phyloP scores from a whole-genome alignment of 2,113 vertebrate genomes.

The Phaethornis superciliosus region DNA sequence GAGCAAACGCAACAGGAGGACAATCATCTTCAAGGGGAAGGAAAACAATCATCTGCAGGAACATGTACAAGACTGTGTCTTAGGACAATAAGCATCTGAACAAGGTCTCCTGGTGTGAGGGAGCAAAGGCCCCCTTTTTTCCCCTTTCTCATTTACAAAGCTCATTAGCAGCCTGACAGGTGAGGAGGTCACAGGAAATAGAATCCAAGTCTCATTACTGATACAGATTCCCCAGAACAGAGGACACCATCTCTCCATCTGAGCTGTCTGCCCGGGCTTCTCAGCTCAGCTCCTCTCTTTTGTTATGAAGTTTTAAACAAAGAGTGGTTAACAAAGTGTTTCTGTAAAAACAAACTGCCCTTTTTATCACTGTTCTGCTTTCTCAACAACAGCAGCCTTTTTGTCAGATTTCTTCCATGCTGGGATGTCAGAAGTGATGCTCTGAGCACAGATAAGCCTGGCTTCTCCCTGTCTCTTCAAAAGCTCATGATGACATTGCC shows the following conservation, averaged over 20 bases:
- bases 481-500: background rate
- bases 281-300: background rate
- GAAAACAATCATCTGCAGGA: background rate
- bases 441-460: background rate
- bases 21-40: background rate
- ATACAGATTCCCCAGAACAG: background rate
- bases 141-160: background rate
- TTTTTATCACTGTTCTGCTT: slow-evolving; percentile 4
- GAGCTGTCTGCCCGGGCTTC: background rate
- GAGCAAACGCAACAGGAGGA: fast-evolving
- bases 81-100: background rate
- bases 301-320: background rate
- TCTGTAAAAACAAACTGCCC: slow-evolving; percentile 18
- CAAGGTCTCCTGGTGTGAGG: background rate
- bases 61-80: fast-evolving
- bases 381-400: background rate
- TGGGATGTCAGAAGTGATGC: background rate
- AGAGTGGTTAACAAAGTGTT: slow-evolving; percentile 37
- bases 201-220: slow-evolving; percentile 8
- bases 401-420: background rate
- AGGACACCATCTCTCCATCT: background rate
- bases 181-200: background rate
- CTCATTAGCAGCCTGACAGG: background rate
- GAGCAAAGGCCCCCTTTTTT: background rate
- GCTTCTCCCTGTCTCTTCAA: background rate